Base-by-base conservation (phyloP, 2,113 vertebrate species). In the Motacilla tschutschensis region DNA sequence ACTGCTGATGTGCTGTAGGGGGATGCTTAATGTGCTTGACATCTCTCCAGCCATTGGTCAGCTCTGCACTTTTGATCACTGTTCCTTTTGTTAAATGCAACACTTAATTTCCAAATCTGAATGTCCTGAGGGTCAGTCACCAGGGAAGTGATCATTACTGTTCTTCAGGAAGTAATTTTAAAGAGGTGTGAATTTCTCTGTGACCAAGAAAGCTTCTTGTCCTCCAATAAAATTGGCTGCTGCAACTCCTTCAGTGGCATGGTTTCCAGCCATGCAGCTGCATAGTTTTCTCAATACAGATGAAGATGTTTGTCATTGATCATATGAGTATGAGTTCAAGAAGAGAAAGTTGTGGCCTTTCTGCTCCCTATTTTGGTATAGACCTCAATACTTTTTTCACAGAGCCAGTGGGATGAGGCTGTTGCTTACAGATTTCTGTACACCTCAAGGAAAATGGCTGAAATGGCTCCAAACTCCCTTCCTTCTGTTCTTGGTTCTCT, bases 51-150 rank as follows among this genome's bases (percentile, higher is more conserved):
- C 77, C 55, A 12, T 65, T 2, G 4, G 36, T 58, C 84, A 83
- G 67, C 88, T 73, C 36, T 12, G 79, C 33, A 8, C 29, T 66
- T 86, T 24, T 6, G 24, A 79, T 80, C 19, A 8, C 51, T 67
- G 17, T 65, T 51, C 83, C 77, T 91, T 89, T 62, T 83, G 64
- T 84, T 79, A 64, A 83, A 59, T 46, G 36, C 41, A 29, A 29
- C 25, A 28, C 46, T 79, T 88, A 31, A 66, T 87, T 93, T 95
- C 54, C 70, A 88, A 55, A 89, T 78, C 87, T 83, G 4, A 40
- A 11, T 79, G 73, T 94, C 73, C 66, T 6, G 12, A 90, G 75
- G 76, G 50, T 83, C 63, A 78, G 3, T 86, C 40, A 77, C 64
- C 65, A 69, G 53, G 7, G 8, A 83, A 84, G 22, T 69, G 75